phyloP scores from a whole-genome alignment of 2,113 vertebrate species.

The Poeciliopsis turrubarensis region DNA sequence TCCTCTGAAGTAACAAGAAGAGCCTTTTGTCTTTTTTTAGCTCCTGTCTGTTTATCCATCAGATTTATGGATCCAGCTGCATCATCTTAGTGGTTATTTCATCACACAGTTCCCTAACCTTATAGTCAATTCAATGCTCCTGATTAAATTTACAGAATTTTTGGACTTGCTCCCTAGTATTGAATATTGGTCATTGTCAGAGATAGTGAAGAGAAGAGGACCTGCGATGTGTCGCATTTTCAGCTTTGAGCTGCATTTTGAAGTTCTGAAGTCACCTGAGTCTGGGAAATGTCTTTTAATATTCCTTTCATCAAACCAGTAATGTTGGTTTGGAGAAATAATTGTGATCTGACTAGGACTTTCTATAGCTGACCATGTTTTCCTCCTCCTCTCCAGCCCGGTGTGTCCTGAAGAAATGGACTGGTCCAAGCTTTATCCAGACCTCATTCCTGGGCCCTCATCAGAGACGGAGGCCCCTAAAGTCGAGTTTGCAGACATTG shows the following conservation, averaged over 20 bases:
- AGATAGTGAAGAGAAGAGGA: background rate
- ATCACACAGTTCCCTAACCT: background rate
- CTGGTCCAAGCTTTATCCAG: conserved; percentile 87
- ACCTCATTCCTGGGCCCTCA: conserved; percentile 72
- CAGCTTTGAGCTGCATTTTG: background rate
- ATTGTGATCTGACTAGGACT: background rate
- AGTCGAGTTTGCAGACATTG: conserved; percentile 93
- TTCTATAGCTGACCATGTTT: background rate
- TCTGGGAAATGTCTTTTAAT: background rate
- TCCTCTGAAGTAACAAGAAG: background rate
- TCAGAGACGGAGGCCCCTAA: conserved; percentile 59
- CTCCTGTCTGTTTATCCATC: background rate
- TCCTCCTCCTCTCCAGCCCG: conserved; percentile 74
- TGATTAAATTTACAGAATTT: background rate
- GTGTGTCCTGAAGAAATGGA: conserved; percentile 90
- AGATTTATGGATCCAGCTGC: background rate
- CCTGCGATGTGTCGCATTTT: background rate
- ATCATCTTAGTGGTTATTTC: background rate
- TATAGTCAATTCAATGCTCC: background rate
- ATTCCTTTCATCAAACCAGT: no score
- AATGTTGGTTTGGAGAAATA: no score
- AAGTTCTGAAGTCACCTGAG: background rate
- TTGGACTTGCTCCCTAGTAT: conserved; percentile 5
- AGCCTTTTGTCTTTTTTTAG: background rate
- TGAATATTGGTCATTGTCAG: background rate